Percentiles rank a stretch among this genome's conserved stretches.
Evolutionary conservation across 1,140 invertebrate genomes (phyloP).

Genomic region (Planococcus citri): DNA sequence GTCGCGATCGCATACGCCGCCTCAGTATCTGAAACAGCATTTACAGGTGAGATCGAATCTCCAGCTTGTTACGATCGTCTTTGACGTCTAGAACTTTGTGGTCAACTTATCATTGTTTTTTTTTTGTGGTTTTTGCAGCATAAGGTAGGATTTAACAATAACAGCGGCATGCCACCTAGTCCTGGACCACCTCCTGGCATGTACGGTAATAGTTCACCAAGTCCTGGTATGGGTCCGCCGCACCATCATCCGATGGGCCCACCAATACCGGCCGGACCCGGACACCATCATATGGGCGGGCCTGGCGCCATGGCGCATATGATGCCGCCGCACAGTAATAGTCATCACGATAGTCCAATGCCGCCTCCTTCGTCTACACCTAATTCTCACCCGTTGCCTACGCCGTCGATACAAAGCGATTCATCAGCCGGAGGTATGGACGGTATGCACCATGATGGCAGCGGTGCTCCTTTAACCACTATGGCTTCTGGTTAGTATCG

Average conservation of each 20-base stretch:
- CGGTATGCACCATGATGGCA: slow-evolving; percentile 42
- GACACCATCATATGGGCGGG: slow-evolving; percentile 39
- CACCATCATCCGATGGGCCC: slow-evolving; percentile 37
- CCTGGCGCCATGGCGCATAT: slow-evolving; percentile 27
- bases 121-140: slow-evolving; percentile 36
- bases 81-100: no score
- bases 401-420: slow-evolving; percentile 31
- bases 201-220: slow-evolving; percentile 24
- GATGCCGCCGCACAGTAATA: slow-evolving; percentile 30
- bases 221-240: slow-evolving; percentile 31
- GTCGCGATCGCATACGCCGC: slow-evolving; percentile 31
- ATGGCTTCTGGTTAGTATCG: slow-evolving; percentile 37
- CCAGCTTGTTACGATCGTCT: no score
- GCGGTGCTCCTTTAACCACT: slow-evolving; percentile 37
- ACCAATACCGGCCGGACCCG: slow-evolving; percentile 34
- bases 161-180: slow-evolving; percentile 37
- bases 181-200: slow-evolving; percentile 28
- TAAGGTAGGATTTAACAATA: slow-evolving; percentile 45
- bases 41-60: slow-evolving; percentile 35
- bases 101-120: neutral
- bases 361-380: slow-evolving; percentile 46
- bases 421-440: slow-evolving; percentile 33
- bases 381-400: slow-evolving; percentile 37
- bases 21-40: slow-evolving; percentile 52
- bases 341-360: slow-evolving; percentile 42